Evolutionary conservation across 2,888 invertebrate genomes (phyloP).

Genomic region (Drosophila stalkeri): DNA sequence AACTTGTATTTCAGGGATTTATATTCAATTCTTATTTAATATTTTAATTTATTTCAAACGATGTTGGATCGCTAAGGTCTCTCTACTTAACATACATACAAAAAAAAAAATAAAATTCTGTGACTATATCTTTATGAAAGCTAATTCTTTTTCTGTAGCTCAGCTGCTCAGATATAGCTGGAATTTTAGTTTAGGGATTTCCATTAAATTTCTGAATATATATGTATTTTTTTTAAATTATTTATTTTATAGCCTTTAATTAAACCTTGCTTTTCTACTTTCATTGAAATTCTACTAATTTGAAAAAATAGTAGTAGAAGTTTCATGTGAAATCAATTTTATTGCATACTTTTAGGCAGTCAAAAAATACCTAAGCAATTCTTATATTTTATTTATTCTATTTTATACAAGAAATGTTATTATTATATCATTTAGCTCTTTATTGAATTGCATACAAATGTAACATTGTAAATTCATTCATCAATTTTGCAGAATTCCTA

Average conservation of each 20-base stretch:
- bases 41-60: too few relatives aligned
- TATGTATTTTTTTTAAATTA: not conserved
- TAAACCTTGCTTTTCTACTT: not conserved
- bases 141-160: too few relatives aligned
- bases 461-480: not conserved
- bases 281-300: not conserved
- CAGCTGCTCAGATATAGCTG: too few relatives aligned
- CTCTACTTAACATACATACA: too few relatives aligned
- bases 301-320: not conserved
- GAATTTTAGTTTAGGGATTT: too few relatives aligned
- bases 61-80: too few relatives aligned
- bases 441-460: not conserved
- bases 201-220: too few relatives aligned
- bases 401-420: not conserved
- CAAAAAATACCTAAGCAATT: not conserved
- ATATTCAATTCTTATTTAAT: too few relatives aligned
- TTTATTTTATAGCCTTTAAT: not conserved
- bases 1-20: too few relatives aligned
- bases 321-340: not conserved
- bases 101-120: too few relatives aligned
- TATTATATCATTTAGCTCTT: not conserved
- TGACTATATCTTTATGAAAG: too few relatives aligned
- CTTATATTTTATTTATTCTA: not conserved
- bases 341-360: conserved; percentile 23
- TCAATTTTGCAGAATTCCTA: not conserved